A percentile compares a stretch with the other conserved stretches of the same genome.
Evolutionary conservation across 2,113 vertebrate genomes (phyloP).

Genomic region (Phalacrocorax pelagicus): DNA sequence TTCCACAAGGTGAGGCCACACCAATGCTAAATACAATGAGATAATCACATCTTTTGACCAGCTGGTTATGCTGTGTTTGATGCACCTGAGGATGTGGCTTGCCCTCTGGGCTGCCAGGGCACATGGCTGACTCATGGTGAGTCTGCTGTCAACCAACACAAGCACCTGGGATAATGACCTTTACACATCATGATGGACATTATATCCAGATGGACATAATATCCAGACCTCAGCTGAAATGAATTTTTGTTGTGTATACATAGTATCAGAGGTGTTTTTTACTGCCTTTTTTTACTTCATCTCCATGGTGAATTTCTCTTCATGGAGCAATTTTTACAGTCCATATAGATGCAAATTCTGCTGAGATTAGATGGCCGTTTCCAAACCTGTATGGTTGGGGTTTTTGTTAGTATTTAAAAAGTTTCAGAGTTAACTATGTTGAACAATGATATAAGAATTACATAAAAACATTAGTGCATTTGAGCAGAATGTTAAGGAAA

Average conservation of each 20-base stretch:
- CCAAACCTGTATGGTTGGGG: neutral
- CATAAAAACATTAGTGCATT: neutral
- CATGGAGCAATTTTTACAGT: neutral
- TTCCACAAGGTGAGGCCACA: neutral
- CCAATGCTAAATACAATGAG: fast-evolving
- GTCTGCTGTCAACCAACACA: neutral
- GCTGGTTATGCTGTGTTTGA: neutral
- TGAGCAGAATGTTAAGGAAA: neutral
- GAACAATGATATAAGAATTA: neutral
- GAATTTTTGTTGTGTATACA: neutral
- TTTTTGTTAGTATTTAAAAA: neutral
- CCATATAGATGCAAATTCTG: neutral
- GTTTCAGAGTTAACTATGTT: neutral
- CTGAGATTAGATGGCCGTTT: neutral
- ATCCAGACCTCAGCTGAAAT: neutral
- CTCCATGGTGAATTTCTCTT: neutral
- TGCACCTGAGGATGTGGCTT: neutral
- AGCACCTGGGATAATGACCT: neutral
- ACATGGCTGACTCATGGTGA: neutral
- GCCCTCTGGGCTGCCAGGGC: neutral
- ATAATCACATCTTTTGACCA: neutral
- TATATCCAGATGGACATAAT: neutral
- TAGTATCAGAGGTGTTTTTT: neutral
- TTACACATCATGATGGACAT: neutral
- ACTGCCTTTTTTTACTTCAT: neutral